A percentile compares a stretch with the other conserved stretches of the same genome.
Evolutionary conservation across 2,113 vertebrate genomes (phyloP).

Genomic region (Crypturellus undulatus): DNA sequence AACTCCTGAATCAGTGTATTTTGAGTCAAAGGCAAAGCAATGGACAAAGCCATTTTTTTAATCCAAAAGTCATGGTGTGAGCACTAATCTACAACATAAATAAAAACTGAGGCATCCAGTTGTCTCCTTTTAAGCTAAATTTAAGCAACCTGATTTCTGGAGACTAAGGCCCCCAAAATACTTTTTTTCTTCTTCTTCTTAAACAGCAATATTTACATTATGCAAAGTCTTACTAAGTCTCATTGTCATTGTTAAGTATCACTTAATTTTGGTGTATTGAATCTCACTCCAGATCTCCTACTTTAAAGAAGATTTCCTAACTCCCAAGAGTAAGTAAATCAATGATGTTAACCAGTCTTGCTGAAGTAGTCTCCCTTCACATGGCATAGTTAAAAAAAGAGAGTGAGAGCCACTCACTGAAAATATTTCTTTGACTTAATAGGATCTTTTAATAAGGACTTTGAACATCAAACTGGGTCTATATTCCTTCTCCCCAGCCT

Average conservation of each 20-base stretch:
- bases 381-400: rapidly evolving
- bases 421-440: neutral
- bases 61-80: neutral
- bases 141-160: neutral
- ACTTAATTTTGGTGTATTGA: neutral
- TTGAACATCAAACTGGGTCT: neutral
- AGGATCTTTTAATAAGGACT: neutral
- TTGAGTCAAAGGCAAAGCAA: neutral
- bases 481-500: too few species aligned
- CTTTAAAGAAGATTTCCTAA: neutral
- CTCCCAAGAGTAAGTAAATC: neutral
- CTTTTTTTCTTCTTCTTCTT: neutral
- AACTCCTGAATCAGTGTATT: neutral
- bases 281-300: neutral
- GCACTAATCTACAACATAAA: neutral
- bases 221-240: neutral
- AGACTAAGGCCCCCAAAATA: neutral
- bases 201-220: neutral
- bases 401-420: neutral
- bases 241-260: neutral
- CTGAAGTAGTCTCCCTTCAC: neutral
- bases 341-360: neutral
- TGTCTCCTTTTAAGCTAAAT: conserved; percentile 13
- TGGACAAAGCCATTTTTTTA: neutral
- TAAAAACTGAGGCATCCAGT: neutral